Conservation (phyloP, 2,888 invertebrate genomes). For the Drosophila demipolita region DNA sequence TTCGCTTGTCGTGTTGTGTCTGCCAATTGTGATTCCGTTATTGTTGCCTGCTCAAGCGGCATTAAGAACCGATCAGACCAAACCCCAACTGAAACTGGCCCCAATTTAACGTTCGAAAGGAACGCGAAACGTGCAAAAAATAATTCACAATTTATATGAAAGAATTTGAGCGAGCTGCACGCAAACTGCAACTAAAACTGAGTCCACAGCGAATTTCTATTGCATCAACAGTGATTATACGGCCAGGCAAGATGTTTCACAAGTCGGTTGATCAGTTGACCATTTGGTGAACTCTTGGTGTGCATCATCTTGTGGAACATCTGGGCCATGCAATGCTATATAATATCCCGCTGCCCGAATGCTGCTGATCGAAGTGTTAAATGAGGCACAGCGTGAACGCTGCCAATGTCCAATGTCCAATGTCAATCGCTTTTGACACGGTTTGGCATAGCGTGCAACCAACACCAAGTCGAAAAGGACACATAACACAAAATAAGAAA, state of each 20-base stretch:
- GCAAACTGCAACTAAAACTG: constrained; percentile 9
- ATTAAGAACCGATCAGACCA: constrained; percentile 48
- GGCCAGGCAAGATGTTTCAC: constrained; percentile 19
- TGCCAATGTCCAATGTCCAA: constrained; percentile 2
- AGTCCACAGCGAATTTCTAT: constrained; percentile 58
- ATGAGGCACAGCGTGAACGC: constrained; percentile 72
- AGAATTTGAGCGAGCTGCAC: constrained; percentile 30
- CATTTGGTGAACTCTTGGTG: constrained; percentile 27
- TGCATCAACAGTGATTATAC: constrained; percentile 65
- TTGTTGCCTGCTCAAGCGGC: constrained; percentile 43
- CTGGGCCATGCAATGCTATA: constrained; percentile 42
- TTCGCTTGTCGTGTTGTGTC: constrained; percentile 3
- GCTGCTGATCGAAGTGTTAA: constrained; percentile 76
- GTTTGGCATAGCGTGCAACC: constrained; percentile 71
- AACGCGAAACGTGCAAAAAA: constrained; percentile 50
- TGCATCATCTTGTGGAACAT: constrained; percentile 14
- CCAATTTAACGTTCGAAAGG: constrained; percentile 42
- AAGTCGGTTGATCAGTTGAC: constrained; percentile 21
- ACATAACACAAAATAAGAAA: background rate
- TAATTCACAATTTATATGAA: constrained; percentile 66
- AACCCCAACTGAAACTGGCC: constrained; percentile 15
- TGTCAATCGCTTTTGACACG: constrained; percentile 68
- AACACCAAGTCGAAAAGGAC: constrained; percentile 10
- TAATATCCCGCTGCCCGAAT: constrained; percentile 51
- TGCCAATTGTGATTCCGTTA: background rate